Base-by-base conservation (phyloP, 35 echinoderm and acorn worm species). In the Heliocidaris erythrogramma region DNA sequence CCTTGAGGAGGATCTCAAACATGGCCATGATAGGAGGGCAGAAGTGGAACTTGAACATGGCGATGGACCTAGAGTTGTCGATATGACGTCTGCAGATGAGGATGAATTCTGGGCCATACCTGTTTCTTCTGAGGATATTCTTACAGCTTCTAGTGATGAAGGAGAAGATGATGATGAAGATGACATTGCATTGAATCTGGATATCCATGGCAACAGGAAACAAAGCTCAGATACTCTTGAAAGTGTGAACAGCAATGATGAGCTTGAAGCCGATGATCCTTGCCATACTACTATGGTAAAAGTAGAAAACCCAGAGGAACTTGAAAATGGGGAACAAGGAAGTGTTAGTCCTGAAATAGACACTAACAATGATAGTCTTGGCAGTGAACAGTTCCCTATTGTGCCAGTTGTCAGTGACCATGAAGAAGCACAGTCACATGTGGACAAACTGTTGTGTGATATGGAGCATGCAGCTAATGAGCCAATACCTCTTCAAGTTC, bases 41-140 rank as follows among this genome's bases (percentile, higher is more conserved):
- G 29, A 94, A 86, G 16, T 30, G 24, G 32, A 48, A 90, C 9
- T 49, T 2, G 48, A 49, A n/a, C 13, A 92, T 92, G 49, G 21
- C 50, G 48, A 92, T 50, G 91, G 91, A 92, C 91, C 91, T 52
- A 92, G 91, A 59, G 30, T 92, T 50, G 91, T 92, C 50, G 91
- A 92, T 59, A 52, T 92, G 91, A 59, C 91, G 3, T 92, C 91
- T 92, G 91, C 91, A 50, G 91, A 92, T 92, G 91, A 92, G 16
- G 91, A 92, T 56, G 91, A 92, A 59, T 92, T 92, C 91, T 92
- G 91, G 91, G 91, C 91, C 48, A 92, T 92, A 48, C 91, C 91
- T 52, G 91, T 92, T 3, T 92, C 91, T 17, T 92, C 91, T 8
- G 47, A 49, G 48, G 91, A 92, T 59, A 92, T 92, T 48, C 31